Evolutionary conservation across 2,888 invertebrate species (phyloP).

Genomic region (Steinernema scapterisci): DNA sequence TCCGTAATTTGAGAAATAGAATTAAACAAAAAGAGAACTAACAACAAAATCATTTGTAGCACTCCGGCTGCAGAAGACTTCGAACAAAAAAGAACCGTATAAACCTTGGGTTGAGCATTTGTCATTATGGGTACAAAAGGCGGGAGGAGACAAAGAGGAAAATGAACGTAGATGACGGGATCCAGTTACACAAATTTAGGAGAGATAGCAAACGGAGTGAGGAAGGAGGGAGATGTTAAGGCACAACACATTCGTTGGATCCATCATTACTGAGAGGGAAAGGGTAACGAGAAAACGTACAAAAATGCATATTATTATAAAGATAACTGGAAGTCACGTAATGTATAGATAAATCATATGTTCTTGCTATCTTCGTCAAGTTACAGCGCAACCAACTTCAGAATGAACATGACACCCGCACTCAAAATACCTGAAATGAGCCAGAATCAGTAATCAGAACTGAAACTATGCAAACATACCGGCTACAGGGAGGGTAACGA

Average conservation of each 20-base stretch:
- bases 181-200: not conserved
- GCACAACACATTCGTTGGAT: constrained; percentile 30
- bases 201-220: not conserved
- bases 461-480: constrained; percentile 36
- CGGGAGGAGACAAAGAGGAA: not conserved
- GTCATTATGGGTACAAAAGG: not conserved
- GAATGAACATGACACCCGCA: constrained; percentile 47
- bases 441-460: not conserved
- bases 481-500: constrained; percentile 87
- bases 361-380: not conserved
- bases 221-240: not conserved
- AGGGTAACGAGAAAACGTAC: not conserved
- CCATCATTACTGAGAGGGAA: not conserved
- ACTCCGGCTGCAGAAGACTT: constrained; percentile 29
- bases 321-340: constrained; percentile 14
- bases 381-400: constrained; percentile 42
- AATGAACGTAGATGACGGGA: not conserved
- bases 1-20: not conserved
- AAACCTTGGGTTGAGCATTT: constrained; percentile 23
- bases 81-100: constrained; percentile 21
- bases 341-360: constrained; percentile 33
- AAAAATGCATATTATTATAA: not conserved
- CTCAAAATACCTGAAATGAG: constrained; percentile 45
- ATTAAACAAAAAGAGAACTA: not conserved
- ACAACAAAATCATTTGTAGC: constrained; percentile 28